phyloP scores from a whole-genome alignment of 2,888 invertebrate genomes.

The Sarcophaga variegata region DNA sequence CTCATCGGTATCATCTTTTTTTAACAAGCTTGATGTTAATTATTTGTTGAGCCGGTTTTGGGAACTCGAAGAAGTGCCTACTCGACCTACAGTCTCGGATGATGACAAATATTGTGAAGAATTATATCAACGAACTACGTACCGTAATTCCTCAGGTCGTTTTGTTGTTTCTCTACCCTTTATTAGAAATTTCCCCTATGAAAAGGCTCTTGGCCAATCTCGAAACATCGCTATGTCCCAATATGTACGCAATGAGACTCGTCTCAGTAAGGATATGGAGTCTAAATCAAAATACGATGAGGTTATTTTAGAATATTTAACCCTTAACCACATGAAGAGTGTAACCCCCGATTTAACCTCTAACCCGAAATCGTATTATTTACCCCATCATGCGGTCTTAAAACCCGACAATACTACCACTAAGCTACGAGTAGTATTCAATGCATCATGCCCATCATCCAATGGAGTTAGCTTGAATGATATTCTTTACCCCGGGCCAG shows the following conservation, averaged over 20 bases:
- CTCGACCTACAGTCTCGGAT: not conserved
- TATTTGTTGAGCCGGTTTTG: not conserved
- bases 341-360: not conserved
- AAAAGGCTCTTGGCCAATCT: too few relatives aligned
- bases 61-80: not conserved
- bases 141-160: not conserved
- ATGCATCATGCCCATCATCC: not conserved
- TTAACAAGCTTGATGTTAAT: not conserved
- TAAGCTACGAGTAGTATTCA: not conserved
- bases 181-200: too few relatives aligned
- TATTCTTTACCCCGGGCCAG: not conserved
- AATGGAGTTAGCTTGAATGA: not conserved
- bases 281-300: not conserved
- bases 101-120: conserved; percentile 15
- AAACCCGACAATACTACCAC: not conserved
- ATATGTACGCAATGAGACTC: not conserved
- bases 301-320: not conserved
- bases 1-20: not conserved
- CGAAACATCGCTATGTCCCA: not conserved
- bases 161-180: not conserved
- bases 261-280: not conserved
- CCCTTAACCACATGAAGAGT: not conserved
- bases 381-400: not conserved
- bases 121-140: not conserved
- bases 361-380: not conserved